Percentiles rank a stretch among this genome's conserved stretches.
Conservation (phyloP, 2,113 vertebrate genomes). For the Rhinichthys klamathensis region DNA sequence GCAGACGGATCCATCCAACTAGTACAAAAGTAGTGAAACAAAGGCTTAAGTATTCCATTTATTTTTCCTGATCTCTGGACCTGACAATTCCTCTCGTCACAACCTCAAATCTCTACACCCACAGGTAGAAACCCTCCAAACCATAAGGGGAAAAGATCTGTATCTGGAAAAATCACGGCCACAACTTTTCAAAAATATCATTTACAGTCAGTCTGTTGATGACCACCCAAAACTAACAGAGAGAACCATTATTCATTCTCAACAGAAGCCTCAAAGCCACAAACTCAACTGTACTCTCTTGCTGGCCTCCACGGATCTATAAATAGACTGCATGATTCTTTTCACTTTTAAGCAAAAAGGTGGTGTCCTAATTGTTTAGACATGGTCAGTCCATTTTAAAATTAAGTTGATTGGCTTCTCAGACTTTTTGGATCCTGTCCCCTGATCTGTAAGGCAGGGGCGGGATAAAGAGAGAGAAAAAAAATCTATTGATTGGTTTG, state of each 20-base stretch:
- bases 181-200: conserved; percentile 62
- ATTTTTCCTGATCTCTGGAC: conserved; percentile 1
- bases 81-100: conserved; percentile 17
- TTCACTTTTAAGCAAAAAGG: conserved; percentile 60
- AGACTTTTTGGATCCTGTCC: neutral
- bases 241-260: conserved; percentile 67
- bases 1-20: neutral
- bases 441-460: neutral
- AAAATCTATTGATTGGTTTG: neutral
- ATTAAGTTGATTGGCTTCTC: too few relatives aligned
- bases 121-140: conserved; percentile 48
- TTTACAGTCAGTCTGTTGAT: conserved; percentile 71
- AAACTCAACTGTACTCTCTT: conserved; percentile 66
- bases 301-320: conserved; percentile 59
- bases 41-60: neutral
- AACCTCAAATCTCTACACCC: conserved; percentile 28
- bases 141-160: conserved; percentile 54
- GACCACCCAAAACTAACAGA: conserved; percentile 72
- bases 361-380: conserved; percentile 39
- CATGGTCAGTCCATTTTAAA: neutral
- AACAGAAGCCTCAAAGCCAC: conserved; percentile 64
- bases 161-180: conserved; percentile 61
- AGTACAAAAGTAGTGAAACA: neutral
- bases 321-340: conserved; percentile 66
- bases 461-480: neutral